These are phyloP conservation scores for Charadrius vociferus DNA, from an alignment of 2,113 vertebrate genomes.

Conservation along the genomic window DNA sequence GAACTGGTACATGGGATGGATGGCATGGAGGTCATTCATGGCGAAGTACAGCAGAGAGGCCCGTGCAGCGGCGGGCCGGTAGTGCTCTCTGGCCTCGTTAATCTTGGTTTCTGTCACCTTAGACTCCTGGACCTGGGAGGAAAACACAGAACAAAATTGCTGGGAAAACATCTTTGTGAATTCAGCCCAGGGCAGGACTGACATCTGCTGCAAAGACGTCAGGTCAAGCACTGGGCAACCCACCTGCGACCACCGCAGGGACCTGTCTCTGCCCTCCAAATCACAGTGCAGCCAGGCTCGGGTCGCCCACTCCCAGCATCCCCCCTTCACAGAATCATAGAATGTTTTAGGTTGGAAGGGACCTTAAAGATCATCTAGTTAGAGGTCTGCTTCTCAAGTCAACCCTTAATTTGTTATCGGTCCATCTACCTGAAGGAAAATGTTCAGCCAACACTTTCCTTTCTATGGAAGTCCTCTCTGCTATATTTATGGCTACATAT, in stretches of 20 bases:
- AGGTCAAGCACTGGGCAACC: neutral
- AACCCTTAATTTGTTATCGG: no score
- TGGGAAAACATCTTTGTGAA: neutral
- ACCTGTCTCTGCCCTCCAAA: neutral
- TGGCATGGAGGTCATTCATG: constrained; percentile 89
- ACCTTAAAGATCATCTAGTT: no score
- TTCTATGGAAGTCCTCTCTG: no score
- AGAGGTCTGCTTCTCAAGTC: no score
- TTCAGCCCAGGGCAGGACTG: neutral
- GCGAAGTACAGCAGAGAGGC: constrained; percentile 95
- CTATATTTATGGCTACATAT: no score
- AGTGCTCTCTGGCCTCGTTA: constrained; percentile 91
- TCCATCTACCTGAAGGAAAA: no score
- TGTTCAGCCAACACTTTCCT: no score
- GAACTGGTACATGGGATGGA: constrained; percentile 98
- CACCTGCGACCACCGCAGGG: accelerated
- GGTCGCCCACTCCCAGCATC: neutral
- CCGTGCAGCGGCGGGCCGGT: constrained; percentile 82
- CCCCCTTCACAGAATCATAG: no score
- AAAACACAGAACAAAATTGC: neutral
- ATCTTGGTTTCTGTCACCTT: constrained; percentile 88
- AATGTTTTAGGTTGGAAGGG: no score
- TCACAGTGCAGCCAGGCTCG: neutral
- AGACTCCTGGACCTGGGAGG: constrained; percentile 89
- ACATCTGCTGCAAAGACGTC: accelerated